Percentiles rank a stretch among this genome's conserved stretches.
These are phyloP conservation scores for Sigmodon hispidus DNA, from an alignment of 2,113 vertebrate genomes.

Conservation along the genomic window DNA sequence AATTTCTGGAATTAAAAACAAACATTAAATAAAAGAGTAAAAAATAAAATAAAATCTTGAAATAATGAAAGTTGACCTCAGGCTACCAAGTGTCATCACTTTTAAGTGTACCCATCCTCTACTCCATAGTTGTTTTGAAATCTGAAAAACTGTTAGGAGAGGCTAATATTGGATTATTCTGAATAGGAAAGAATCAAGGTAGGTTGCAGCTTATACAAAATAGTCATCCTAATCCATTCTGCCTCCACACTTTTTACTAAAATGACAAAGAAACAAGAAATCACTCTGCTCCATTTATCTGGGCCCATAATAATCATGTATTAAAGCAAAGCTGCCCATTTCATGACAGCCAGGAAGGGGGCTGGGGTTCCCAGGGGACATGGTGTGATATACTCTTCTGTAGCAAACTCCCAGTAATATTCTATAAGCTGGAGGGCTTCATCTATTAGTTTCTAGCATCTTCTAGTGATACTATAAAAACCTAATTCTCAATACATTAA, in stretches of 20 bases:
- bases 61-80: constrained; percentile 7
- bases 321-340: background rate
- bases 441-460: background rate
- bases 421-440: background rate
- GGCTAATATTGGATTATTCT: background rate
- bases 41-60: constrained; percentile 32
- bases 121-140: background rate
- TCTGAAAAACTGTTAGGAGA: background rate
- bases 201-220: background rate
- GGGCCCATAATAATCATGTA: background rate
- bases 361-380: background rate
- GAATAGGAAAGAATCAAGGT: background rate
- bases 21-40: background rate
- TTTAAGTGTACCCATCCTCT: background rate
- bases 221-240: background rate
- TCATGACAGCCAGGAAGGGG: background rate
- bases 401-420: background rate
- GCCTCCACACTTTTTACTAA: background rate
- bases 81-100: background rate
- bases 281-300: background rate
- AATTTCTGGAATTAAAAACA: constrained; percentile 19
- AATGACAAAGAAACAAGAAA: background rate
- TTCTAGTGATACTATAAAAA: background rate
- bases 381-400: background rate
- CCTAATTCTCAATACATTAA: background rate